Evolutionary conservation across 2,888 invertebrate genomes (phyloP).

Genomic region (Lydus trimaculatus): DNA sequence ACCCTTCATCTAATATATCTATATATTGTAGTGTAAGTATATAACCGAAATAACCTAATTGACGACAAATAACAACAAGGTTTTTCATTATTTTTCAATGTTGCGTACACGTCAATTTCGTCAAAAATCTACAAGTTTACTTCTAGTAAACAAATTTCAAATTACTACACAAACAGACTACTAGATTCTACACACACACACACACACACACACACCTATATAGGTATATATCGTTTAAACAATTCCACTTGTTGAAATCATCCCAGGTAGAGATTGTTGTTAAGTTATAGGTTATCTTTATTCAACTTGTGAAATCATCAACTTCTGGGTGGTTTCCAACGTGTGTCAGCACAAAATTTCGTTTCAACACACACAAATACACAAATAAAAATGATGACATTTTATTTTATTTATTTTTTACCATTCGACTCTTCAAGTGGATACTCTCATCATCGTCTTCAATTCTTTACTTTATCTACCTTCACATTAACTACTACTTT

Average conservation of each 20-base stretch:
- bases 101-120: not conserved
- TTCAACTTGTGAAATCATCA: conserved; percentile 5
- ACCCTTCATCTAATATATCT: not conserved
- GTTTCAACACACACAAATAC: too few relatives aligned
- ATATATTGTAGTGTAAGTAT: not conserved
- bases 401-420: too few relatives aligned
- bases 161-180: conserved; percentile 40
- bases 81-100: not conserved
- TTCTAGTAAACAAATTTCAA: conserved; percentile 20
- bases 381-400: too few relatives aligned
- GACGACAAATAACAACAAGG: not conserved
- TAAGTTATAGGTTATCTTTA: conserved; percentile 9
- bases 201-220: conserved; percentile 2
- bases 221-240: conserved; percentile 32
- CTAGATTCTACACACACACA: conserved; percentile 32
- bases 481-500: conserved; percentile 41
- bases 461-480: conserved; percentile 38
- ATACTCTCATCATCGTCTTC: too few relatives aligned
- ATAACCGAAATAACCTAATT: not conserved
- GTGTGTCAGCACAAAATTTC: conserved; percentile 42
- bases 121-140: conserved; percentile 16
- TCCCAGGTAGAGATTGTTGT: conserved; percentile 23
- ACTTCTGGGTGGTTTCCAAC: conserved; percentile 40
- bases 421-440: conserved; percentile 38
- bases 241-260: conserved; percentile 38